phyloP scores from a whole-genome alignment of 1,140 invertebrate species.

The Temnothorax curvispinosus region DNA sequence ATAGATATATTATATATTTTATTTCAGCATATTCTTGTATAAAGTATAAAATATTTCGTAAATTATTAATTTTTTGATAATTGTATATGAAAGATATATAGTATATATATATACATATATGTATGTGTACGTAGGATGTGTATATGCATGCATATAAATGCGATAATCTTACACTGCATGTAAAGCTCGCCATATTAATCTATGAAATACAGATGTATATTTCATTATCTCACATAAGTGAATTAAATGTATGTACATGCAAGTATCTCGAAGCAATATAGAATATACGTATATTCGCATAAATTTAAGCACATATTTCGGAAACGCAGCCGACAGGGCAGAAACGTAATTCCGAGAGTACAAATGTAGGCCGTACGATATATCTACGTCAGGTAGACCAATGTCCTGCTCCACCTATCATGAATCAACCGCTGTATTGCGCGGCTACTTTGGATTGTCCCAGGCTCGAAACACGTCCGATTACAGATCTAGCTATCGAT shows the following conservation, averaged over 20 bases:
- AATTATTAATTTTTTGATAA: no score
- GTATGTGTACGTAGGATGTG: neutral
- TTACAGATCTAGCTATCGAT: constrained; percentile 64
- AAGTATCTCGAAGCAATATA: constrained; percentile 8
- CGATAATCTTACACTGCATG: neutral
- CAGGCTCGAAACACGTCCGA: constrained; percentile 54
- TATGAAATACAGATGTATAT: neutral
- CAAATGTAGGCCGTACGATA: constrained; percentile 76
- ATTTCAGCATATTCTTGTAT: no score
- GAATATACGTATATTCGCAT: neutral
- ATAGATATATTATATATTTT: no score
- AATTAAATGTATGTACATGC: neutral
- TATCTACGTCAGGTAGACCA: constrained; percentile 76
- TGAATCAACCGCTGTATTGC: constrained; percentile 75
- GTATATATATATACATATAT: no score
- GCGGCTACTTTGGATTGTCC: constrained; percentile 78
- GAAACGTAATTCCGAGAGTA: constrained; percentile 71
- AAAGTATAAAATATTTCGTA: no score
- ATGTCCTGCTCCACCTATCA: constrained; percentile 74
- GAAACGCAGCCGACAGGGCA: constrained; percentile 34
- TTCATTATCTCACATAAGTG: neutral
- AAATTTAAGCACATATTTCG: constrained; percentile 53
- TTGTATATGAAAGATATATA: neutral
- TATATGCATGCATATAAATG: no score
- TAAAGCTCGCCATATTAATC: neutral